Evolutionary conservation across 2,888 invertebrate species (phyloP).

Genomic region (Thereva nobilitata): DNA sequence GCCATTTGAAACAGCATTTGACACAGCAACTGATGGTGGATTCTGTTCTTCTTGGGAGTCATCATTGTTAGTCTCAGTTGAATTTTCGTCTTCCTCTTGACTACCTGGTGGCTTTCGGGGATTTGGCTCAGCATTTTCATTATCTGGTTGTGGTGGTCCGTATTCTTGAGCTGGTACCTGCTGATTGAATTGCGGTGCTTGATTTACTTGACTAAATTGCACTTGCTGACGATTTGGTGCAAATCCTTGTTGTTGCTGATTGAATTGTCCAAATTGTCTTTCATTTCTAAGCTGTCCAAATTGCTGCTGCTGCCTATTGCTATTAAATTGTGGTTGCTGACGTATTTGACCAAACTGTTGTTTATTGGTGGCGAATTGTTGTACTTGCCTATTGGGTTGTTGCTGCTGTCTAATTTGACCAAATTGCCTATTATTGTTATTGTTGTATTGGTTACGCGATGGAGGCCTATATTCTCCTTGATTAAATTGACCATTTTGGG

Average conservation of each 20-base stretch:
- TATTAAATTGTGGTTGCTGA: conserved; percentile 27
- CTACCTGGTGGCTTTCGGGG: conserved; percentile 20
- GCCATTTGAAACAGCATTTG: conserved; percentile 47
- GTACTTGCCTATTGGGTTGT: background rate
- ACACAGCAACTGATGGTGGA: conserved; percentile 10
- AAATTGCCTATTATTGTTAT: background rate
- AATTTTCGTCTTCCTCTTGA: conserved; percentile 5
- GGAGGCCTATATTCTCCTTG: conserved; percentile 20
- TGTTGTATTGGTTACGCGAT: background rate
- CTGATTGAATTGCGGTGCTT: conserved; percentile 22
- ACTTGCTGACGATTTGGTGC: conserved; percentile 17
- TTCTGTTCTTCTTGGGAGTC: background rate
- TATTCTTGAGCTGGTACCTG: conserved; percentile 43
- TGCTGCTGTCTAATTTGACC: conserved; percentile 23
- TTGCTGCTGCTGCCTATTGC: conserved; percentile 20
- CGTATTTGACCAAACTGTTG: conserved; percentile 23
- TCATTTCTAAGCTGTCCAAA: conserved; percentile 15
- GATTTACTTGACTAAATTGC: conserved; percentile 9
- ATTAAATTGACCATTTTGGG: conserved; percentile 29
- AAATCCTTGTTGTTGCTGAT: conserved; percentile 27
- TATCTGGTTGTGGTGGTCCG: conserved; percentile 45
- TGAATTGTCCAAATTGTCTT: conserved; percentile 27
- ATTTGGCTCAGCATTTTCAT: conserved; percentile 40
- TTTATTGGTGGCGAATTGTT: conserved; percentile 2
- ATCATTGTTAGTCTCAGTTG: background rate